Evolutionary conservation across 1,140 invertebrate species (phyloP).

Genomic region (Drosophila kepulauana): DNA sequence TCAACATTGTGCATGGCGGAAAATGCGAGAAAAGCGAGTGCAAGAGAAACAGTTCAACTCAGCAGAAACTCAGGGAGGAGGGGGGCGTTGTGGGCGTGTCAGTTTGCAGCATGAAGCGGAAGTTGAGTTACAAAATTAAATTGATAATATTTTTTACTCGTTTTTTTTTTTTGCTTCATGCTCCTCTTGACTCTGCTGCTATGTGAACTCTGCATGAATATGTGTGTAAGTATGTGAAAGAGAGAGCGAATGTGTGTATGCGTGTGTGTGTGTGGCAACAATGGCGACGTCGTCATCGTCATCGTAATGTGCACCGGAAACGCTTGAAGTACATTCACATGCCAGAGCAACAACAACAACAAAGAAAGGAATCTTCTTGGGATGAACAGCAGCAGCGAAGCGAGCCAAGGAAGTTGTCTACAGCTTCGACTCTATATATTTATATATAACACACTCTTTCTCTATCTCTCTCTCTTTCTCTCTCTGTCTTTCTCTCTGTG

Average conservation of each 20-base stretch:
- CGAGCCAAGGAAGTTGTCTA: constrained; percentile 59
- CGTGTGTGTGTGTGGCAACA: constrained; percentile 63
- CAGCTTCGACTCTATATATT: constrained; percentile 28
- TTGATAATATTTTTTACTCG: constrained; percentile 80
- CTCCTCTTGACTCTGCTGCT: constrained; percentile 54
- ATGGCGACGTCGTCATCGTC: constrained; percentile 70
- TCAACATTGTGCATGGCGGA: constrained; percentile 79
- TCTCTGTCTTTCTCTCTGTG: constrained; percentile 26
- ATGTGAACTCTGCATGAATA: constrained; percentile 4
- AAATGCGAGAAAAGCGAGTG: constrained; percentile 61
- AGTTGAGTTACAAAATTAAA: constrained; percentile 84
- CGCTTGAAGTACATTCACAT: constrained; percentile 82
- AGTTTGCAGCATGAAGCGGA: constrained; percentile 65
- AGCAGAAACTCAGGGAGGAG: constrained; percentile 5
- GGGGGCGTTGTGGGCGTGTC: constrained; percentile 38
- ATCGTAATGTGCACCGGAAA: constrained; percentile 79
- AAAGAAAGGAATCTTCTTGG: constrained; percentile 37
- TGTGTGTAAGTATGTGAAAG: constrained; percentile 5
- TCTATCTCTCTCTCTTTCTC: constrained; percentile 24
- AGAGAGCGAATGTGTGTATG: background rate
- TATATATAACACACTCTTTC: constrained; percentile 14
- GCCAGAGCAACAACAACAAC: constrained; percentile 60
- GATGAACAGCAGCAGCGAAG: constrained; percentile 43
- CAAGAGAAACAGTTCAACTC: constrained; percentile 62
- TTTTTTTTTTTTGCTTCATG: constrained; percentile 41